These are phyloP conservation scores for Leuctra nigra DNA, from an alignment of 2,888 invertebrate genomes.

Conservation along the genomic window DNA sequence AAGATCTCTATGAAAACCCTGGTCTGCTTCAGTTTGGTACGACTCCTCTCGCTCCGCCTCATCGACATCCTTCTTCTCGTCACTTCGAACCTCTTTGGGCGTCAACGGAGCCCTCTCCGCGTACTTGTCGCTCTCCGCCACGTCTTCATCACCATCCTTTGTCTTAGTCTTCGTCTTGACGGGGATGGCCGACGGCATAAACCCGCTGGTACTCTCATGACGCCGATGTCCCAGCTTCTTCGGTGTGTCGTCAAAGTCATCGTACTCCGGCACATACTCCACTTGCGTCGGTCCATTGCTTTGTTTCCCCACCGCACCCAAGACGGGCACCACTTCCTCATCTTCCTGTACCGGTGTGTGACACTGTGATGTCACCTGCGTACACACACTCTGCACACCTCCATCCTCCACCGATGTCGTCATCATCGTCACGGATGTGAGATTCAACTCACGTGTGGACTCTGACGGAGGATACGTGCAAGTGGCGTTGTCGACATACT, in stretches of 20 bases:
- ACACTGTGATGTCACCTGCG: constrained; percentile 48
- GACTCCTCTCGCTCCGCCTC: constrained; percentile 41
- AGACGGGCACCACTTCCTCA: constrained; percentile 2
- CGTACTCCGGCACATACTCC: constrained; percentile 45
- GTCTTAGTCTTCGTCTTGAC: constrained; percentile 29
- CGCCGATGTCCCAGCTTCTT: constrained; percentile 45
- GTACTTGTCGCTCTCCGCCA: constrained; percentile 40
- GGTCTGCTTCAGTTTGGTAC: constrained; percentile 44
- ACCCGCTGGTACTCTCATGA: constrained; percentile 46
- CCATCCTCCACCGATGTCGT: constrained; percentile 45
- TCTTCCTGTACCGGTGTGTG: constrained; percentile 30
- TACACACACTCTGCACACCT: constrained; percentile 46
- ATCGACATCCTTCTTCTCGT: constrained; percentile 44
- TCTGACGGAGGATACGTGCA: constrained; percentile 39
- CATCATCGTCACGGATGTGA: constrained; percentile 47
- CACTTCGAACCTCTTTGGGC: constrained; percentile 41
- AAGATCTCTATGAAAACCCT: constrained; percentile 40
- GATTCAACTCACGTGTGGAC: constrained; percentile 33
- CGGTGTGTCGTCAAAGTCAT: constrained; percentile 38
- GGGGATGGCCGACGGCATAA: constrained; percentile 34
- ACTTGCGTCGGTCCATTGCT: constrained; percentile 47
- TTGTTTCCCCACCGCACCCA: constrained; percentile 17
- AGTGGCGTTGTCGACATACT: constrained; percentile 36
- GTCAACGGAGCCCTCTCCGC: constrained; percentile 35
- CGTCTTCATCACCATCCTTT: constrained; percentile 34